phyloP scores from a whole-genome alignment of 2,113 vertebrate genomes.

The Embiotoca jacksoni region DNA sequence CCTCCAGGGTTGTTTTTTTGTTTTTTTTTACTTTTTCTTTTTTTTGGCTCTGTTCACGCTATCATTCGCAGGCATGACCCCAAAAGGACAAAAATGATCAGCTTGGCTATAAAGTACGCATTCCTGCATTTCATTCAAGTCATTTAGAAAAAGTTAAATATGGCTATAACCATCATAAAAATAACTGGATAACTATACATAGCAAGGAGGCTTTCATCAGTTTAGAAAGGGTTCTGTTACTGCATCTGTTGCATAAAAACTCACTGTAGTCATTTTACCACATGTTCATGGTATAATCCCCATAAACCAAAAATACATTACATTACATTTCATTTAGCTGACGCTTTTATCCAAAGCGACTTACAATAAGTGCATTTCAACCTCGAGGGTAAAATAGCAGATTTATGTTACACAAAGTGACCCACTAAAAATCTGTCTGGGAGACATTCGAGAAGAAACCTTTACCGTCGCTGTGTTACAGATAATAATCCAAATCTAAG shows the following conservation, averaged over 20 bases:
- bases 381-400: slow-evolving; percentile 5
- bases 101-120: slow-evolving; percentile 23
- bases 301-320: slow-evolving; percentile 33
- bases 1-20: slow-evolving; percentile 9
- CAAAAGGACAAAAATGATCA: slow-evolving; percentile 63
- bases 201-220: background rate
- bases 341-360: no score
- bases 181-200: background rate
- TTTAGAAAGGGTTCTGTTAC: background rate
- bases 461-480: background rate
- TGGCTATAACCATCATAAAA: slow-evolving; percentile 15
- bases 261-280: slow-evolving; percentile 21
- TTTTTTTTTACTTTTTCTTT: background rate
- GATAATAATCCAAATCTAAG: slow-evolving; percentile 10
- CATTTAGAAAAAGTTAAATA: slow-evolving; percentile 36
- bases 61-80: slow-evolving; percentile 34
- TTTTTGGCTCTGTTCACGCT: slow-evolving; percentile 19
- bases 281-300: slow-evolving; percentile 52
- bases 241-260: slow-evolving; percentile 12
- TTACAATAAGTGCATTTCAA: no score
- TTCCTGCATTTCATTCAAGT: slow-evolving; percentile 47
- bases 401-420: slow-evolving; percentile 35
- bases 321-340: no score
- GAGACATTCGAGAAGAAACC: no score
- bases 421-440: no score